Evolutionary conservation across 2,888 invertebrate genomes (phyloP).

Genomic region (Criorhina ranunculi): DNA sequence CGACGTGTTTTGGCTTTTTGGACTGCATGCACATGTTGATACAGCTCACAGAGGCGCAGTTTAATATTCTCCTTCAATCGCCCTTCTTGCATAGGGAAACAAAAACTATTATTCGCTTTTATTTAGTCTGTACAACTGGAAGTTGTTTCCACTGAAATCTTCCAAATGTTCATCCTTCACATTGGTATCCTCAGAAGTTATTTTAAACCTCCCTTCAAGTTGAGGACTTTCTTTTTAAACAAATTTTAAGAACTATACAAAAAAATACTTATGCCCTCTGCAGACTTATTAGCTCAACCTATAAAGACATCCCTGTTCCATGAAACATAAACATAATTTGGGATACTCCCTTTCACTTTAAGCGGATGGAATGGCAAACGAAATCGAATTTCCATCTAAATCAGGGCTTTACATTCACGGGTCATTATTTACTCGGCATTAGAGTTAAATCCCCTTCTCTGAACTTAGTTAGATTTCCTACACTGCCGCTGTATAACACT

Average conservation of each 20-base stretch:
- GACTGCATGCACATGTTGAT: too few species aligned
- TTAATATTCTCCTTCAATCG: too few species aligned
- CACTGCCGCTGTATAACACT: conserved; percentile 18
- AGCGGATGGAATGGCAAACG: conserved; percentile 46
- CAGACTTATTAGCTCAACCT: conserved; percentile 23
- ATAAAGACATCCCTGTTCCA: conserved; percentile 16
- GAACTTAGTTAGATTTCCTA: conserved; percentile 72
- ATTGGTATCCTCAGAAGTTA: too few species aligned
- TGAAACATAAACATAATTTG: conserved; percentile 47
- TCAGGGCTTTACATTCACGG: conserved; percentile 77
- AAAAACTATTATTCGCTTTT: too few species aligned
- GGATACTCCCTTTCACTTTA: conserved; percentile 10
- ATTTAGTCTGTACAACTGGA: too few species aligned
- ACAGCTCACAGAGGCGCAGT: too few species aligned
- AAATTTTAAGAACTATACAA: background rate
- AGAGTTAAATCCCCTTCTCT: conserved; percentile 78
- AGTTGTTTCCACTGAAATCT: too few species aligned
- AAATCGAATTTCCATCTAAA: conserved; percentile 78
- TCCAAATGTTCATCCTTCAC: too few species aligned
- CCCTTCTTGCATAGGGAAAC: too few species aligned
- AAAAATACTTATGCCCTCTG: background rate
- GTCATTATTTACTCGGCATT: conserved; percentile 80
- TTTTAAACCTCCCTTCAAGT: too few species aligned
- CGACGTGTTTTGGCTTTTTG: too few species aligned
- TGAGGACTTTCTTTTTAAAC: too few species aligned